A percentile compares a stretch with the other conserved stretches of the same genome.
phyloP scores from a whole-genome alignment of 2,113 vertebrate species.

The Strix aluco region DNA sequence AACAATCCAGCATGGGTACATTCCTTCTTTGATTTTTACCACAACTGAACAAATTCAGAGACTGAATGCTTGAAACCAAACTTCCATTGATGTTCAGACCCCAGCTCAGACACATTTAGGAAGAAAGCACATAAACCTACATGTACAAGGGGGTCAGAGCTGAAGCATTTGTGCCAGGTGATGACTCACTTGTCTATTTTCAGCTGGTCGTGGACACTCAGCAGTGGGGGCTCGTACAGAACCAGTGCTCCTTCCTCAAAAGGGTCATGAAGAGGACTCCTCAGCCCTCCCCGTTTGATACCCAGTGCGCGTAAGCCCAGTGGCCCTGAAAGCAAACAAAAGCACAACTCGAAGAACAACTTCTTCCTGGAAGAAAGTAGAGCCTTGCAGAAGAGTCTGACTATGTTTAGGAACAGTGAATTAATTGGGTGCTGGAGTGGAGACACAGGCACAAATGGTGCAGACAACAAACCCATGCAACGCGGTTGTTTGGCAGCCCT shows the following conservation, averaged over 20 bases:
- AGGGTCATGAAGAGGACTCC: slow-evolving; percentile 90
- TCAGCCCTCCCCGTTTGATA: slow-evolving; percentile 85
- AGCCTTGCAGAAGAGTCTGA: background rate
- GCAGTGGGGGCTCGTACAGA: slow-evolving; percentile 85
- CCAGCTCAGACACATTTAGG: background rate
- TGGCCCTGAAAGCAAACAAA: slow-evolving; percentile 76
- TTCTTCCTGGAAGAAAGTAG: background rate
- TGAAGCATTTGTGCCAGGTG: background rate
- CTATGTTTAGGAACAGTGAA: background rate
- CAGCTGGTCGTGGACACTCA: slow-evolving; percentile 89
- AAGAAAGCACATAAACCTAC: background rate
- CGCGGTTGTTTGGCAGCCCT: background rate
- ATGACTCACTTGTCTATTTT: slow-evolving; percentile 92
- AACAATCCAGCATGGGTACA: background rate
- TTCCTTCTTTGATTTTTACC: background rate
- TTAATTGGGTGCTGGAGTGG: background rate
- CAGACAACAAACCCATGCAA: background rate
- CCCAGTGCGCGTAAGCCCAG: slow-evolving; percentile 88
- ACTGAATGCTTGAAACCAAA: background rate
- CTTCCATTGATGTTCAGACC: background rate
- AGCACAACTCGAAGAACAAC: background rate
- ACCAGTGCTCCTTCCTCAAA: slow-evolving; percentile 92
- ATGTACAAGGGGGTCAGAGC: background rate
- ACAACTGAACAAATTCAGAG: background rate
- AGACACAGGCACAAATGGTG: background rate